These are phyloP conservation scores for Dione vanillae DNA, from an alignment of 2,888 invertebrate species.

Conservation along the genomic window DNA sequence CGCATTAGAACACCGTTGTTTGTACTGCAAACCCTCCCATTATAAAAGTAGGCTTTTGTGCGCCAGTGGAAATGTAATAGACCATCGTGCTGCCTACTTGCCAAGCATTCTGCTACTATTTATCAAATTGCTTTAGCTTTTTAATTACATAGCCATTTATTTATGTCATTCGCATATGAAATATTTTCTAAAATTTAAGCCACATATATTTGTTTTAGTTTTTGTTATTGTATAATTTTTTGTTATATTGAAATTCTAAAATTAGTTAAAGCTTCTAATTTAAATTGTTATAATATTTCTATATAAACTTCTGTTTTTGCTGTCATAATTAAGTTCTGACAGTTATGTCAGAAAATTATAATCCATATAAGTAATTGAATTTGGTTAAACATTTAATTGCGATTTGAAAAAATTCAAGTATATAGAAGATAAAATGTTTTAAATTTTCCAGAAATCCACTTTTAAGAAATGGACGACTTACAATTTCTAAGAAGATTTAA, in stretches of 20 bases:
- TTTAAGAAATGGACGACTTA: slow-evolving; percentile 11
- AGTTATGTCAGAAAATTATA: not conserved
- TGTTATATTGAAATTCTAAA: too few relatives aligned
- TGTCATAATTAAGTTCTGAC: not conserved
- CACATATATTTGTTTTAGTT: too few relatives aligned
- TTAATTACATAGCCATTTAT: slow-evolving; percentile 16
- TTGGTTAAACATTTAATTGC: not conserved
- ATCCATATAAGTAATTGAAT: not conserved
- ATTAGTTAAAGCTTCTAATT: too few relatives aligned
- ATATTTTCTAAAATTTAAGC: not conserved
- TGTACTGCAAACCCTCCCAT: slow-evolving; percentile 42
- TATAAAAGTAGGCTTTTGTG: slow-evolving; percentile 48
- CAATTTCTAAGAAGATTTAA: slow-evolving; percentile 23
- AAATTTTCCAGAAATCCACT: slow-evolving; percentile 3
- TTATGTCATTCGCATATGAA: not conserved
- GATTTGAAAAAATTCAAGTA: not conserved
- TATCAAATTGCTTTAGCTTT: slow-evolving; percentile 42
- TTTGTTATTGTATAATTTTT: too few relatives aligned
- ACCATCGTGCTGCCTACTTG: slow-evolving; percentile 35
- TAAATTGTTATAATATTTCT: too few relatives aligned
- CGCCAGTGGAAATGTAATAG: slow-evolving; percentile 38
- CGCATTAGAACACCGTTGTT: slow-evolving; percentile 42
- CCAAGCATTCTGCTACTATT: slow-evolving; percentile 37
- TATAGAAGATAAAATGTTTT: not conserved
- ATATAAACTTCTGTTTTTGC: not conserved